Evolutionary conservation across 2,888 invertebrate genomes (phyloP), one percentile per base, ranked within the genome.

Genomic region (Cerceris ruficornis): DNA sequence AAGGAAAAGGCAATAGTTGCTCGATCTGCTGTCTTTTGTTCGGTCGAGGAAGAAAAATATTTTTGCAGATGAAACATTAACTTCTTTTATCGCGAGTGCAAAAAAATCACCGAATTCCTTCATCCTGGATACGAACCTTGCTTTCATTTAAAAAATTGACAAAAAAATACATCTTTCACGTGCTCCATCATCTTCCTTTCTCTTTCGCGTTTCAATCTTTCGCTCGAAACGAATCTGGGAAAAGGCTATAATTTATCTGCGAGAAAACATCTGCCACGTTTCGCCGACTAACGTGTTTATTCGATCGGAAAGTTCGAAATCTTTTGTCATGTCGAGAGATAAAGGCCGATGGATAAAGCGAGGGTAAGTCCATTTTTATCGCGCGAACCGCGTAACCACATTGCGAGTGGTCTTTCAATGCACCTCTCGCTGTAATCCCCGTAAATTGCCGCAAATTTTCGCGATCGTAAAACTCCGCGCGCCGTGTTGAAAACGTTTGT

Each of bases 391-490:
- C 72, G 64, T 70, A 80, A 80, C 70, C 76, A 57, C 67, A 62
- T 49, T 9, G 55, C 42, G 58, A 68, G 9, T 57, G 71, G 58
- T 62, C 55, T 65, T 43, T 57, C 14, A 7, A 42, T 50, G 49
- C 55, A 28, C 28, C 14, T 14, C 8, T 52, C 65, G 61, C 61
- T 65, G 65, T 69, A 17, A 69, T 52, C 50, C n/a, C 46, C 52
- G 57, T 55, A 68, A 67, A 73, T 62, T 61, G 66, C 68, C 59
- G 41, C 57, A 62, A 61, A 49, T 67, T 82, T 69, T 71, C 70
- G 71, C 55, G 60, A 69, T 75, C 69, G 64, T 75, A 65, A 77
- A 83, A 69, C 55, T 65, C 57, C 41, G 9, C 28, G 69, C 52
- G 17, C 50, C 69, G 60, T 59, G 42, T 57, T 67, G 66, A 55